A percentile compares a stretch with the other conserved stretches of the same genome.
Evolutionary conservation across 2,113 vertebrate genomes (phyloP).

Genomic region (Toxotes chatareus): DNA sequence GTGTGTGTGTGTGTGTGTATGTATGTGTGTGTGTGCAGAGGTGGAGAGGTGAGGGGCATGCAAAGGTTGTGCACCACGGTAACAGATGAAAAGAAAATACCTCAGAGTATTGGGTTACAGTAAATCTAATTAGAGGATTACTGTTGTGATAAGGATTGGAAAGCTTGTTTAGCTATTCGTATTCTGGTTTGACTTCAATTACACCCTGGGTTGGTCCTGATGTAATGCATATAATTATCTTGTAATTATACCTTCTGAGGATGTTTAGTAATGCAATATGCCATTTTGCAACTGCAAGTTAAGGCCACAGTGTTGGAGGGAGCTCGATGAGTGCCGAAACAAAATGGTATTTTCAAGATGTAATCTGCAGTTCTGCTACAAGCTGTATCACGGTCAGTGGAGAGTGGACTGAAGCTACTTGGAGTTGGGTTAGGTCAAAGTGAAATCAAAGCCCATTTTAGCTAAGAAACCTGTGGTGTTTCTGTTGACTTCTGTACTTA

Average conservation of each 20-base stretch:
- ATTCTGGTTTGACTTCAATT: constrained; percentile 58
- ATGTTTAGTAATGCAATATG: constrained; percentile 73
- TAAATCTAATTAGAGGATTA: constrained; percentile 70
- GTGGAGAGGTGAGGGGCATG: constrained; percentile 5
- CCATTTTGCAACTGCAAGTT: constrained; percentile 58
- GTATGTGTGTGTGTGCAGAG: not conserved
- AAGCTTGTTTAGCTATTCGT: constrained; percentile 62
- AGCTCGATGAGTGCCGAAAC: constrained; percentile 34
- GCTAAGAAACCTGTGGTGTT: not conserved
- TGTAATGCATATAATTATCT: constrained; percentile 73
- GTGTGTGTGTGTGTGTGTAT: constrained; percentile 21
- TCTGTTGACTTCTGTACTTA: not conserved
- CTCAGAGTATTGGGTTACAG: constrained; percentile 46
- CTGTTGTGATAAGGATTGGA: constrained; percentile 72
- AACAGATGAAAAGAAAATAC: constrained; percentile 60
- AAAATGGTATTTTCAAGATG: constrained; percentile 39
- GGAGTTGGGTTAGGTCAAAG: not conserved
- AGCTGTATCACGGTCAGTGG: not conserved
- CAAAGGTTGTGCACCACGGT: constrained; percentile 46
- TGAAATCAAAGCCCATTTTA: not conserved
- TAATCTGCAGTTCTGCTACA: constrained; percentile 32
- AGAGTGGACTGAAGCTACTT: not conserved
- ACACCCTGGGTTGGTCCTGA: constrained; percentile 60
- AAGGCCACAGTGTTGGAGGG: constrained; percentile 47
- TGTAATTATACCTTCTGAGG: constrained; percentile 73